These are phyloP conservation scores for Lasioglossum pauxillum DNA, from an alignment of 2,888 invertebrate species.

Conservation along the genomic window DNA sequence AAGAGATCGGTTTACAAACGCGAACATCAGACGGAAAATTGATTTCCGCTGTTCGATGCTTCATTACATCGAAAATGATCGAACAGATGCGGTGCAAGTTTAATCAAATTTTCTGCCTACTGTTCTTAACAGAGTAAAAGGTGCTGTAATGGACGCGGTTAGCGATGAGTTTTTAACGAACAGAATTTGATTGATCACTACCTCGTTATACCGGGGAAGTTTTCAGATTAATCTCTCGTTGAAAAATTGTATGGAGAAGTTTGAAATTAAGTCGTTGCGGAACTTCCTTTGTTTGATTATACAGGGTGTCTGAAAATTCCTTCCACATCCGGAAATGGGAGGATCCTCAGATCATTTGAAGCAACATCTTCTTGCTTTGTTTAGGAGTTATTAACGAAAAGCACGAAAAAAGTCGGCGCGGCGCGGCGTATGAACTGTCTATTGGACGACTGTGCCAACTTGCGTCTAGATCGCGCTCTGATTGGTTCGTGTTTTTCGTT, in stretches of 20 bases:
- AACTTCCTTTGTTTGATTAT: neutral
- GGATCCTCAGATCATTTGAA: too few relatives aligned
- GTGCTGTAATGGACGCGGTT: neutral
- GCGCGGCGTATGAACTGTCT: too few relatives aligned
- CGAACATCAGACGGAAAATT: conserved; percentile 2
- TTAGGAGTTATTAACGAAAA: too few relatives aligned
- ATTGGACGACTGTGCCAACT: too few relatives aligned
- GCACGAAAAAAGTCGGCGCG: too few relatives aligned
- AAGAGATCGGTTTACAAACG: neutral
- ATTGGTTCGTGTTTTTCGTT: too few relatives aligned
- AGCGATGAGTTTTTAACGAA: neutral
- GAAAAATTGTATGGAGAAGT: neutral
- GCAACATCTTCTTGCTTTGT: too few relatives aligned
- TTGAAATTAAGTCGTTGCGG: neutral
- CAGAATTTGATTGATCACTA: neutral
- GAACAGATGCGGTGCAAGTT: neutral
- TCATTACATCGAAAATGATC: neutral
- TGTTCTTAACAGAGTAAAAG: neutral
- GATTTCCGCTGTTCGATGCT: neutral
- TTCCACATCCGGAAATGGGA: too few relatives aligned
- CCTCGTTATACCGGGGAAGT: neutral
- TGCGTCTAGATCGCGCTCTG: too few relatives aligned
- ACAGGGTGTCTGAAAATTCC: too few relatives aligned
- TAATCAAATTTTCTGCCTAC: neutral
- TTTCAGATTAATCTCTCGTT: neutral